Evolutionary conservation across 2,113 vertebrate species (phyloP).

Genomic region (Tychaedon coryphoeus): DNA sequence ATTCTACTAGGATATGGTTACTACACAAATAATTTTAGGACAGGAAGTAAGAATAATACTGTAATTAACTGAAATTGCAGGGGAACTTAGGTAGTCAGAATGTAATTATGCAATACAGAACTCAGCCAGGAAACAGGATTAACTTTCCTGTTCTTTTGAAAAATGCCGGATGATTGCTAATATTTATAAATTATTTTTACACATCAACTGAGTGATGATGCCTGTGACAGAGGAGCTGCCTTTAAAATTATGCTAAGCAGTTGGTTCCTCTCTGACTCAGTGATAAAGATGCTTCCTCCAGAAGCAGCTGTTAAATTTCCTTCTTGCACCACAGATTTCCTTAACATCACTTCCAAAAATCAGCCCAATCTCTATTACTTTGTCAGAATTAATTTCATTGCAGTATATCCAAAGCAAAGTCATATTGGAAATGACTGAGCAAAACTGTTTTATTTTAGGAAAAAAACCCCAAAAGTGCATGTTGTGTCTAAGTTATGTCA

Average conservation of each 20-base stretch:
- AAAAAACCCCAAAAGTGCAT: background rate
- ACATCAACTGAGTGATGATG: constrained; percentile 33
- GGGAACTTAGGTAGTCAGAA: constrained; percentile 58
- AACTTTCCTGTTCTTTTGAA: constrained; percentile 59
- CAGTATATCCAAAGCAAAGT: background rate
- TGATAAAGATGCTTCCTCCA: constrained; percentile 57
- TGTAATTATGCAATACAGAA: constrained; percentile 52
- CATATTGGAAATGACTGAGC: background rate
- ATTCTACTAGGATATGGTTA: constrained; percentile 45
- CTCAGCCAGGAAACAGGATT: constrained; percentile 58
- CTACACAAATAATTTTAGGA: constrained; percentile 59
- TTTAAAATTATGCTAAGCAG: constrained; percentile 28
- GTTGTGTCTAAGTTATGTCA: background rate
- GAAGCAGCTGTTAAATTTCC: constrained; percentile 50
- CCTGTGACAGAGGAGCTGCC: constrained; percentile 10
- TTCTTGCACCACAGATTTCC: constrained; percentile 14
- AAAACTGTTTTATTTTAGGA: background rate
- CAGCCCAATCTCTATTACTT: background rate
- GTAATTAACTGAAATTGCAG: constrained; percentile 63
- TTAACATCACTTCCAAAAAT: background rate
- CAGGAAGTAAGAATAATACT: constrained; percentile 67
- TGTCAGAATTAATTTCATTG: constrained; percentile 27
- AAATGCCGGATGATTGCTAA: constrained; percentile 62
- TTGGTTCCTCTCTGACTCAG: constrained; percentile 50
- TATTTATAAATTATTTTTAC: constrained; percentile 62